A percentile compares a stretch with the other conserved stretches of the same genome.
Conservation (phyloP, 2,888 invertebrate genomes). For the Pyrgus malvae region DNA sequence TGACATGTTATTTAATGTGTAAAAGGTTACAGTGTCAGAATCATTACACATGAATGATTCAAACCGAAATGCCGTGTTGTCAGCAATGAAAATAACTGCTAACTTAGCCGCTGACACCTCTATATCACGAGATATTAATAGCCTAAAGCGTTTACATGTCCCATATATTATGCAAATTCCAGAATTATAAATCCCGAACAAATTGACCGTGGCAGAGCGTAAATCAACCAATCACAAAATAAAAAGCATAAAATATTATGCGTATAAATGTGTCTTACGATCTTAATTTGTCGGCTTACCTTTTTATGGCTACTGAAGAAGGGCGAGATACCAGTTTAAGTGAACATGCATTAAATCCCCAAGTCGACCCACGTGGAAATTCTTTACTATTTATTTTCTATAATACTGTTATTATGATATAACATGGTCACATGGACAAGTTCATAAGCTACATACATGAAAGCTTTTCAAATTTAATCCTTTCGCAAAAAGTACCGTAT, state of each 20-base stretch:
- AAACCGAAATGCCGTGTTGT: constrained; percentile 3
- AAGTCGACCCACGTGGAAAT: constrained; percentile 38
- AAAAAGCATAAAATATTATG: constrained; percentile 61
- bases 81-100: background rate
- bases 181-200: constrained; percentile 49
- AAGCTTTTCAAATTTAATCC: too few species aligned
- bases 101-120: constrained; percentile 21
- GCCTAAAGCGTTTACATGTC: constrained; percentile 34
- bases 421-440: too few species aligned
- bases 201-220: constrained; percentile 54
- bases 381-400: constrained; percentile 29
- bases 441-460: too few species aligned
- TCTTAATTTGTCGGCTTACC: constrained; percentile 57
- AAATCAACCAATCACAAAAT: constrained; percentile 64
- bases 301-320: constrained; percentile 68
- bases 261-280: constrained; percentile 62
- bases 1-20: constrained; percentile 16
- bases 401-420: background rate
- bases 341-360: constrained; percentile 49
- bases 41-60: background rate
- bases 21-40: constrained; percentile 12
- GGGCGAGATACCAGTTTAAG: constrained; percentile 51
- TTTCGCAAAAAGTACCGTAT: too few species aligned
- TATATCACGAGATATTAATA: constrained; percentile 15
- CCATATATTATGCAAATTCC: constrained; percentile 58